A percentile compares a stretch with the other conserved stretches of the same genome.
Conservation (phyloP, 1,140 invertebrate species). For the Calosoma granatense region DNA sequence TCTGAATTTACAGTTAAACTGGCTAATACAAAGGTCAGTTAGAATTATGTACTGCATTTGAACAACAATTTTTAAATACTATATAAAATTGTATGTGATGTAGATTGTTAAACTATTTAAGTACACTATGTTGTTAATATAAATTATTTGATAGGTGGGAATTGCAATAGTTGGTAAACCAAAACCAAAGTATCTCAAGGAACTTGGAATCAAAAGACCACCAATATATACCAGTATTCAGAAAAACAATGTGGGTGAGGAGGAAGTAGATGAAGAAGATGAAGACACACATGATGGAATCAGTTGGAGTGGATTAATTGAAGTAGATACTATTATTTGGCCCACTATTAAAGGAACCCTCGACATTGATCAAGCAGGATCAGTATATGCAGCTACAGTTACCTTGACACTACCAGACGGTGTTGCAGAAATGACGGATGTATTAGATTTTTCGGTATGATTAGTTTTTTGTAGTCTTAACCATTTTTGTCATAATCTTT, state of each 20-base stretch:
- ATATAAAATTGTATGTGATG: not conserved
- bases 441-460: conserved; percentile 34
- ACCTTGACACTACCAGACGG: conserved; percentile 41
- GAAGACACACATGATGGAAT: conserved; percentile 37
- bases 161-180: conserved; percentile 40
- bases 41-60: conserved; percentile 4
- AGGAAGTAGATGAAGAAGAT: conserved; percentile 21
- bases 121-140: no score
- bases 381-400: conserved; percentile 39
- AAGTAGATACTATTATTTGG: conserved; percentile 52
- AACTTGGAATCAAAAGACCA: conserved; percentile 27
- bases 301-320: conserved; percentile 44
- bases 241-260: conserved; percentile 17
- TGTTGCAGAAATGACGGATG: conserved; percentile 41
- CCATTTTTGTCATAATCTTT: not conserved
- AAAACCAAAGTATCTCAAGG: conserved; percentile 38
- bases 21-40: conserved; percentile 49
- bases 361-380: conserved; percentile 45
- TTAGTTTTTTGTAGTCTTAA: not conserved
- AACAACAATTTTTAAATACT: not conserved
- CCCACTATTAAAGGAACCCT: conserved; percentile 46
- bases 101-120: no score
- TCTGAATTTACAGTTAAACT: conserved; percentile 55
- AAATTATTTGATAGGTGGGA: no score
- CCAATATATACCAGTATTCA: conserved; percentile 23